Evolutionary conservation across 2,113 vertebrate species (phyloP), one percentile per base, ranked within the genome.

Genomic region (Pardalotus punctatus): DNA sequence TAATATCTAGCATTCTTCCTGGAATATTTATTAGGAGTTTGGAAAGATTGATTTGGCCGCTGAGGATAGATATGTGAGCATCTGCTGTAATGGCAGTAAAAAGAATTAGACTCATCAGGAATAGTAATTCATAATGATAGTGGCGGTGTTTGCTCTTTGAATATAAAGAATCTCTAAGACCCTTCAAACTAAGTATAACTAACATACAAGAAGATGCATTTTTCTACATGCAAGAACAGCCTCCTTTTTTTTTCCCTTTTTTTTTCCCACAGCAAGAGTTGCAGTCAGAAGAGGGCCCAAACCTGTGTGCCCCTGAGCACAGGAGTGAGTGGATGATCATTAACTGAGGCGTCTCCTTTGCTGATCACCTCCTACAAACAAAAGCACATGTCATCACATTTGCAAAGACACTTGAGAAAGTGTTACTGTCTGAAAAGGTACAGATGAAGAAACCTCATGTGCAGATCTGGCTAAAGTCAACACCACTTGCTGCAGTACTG

Each of bases 41-140:
- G 77, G 60, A 33, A 90, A 97, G 97, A 97, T 62, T 80, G 94
- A 97, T 98, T 86, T 95, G 87, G 62, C 94, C 74, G 61, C 54
- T n/a, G 97, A 97, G 96, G 76, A 95, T 66, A 95, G 96, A 97
- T 94, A 96, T 88, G 92, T 54, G 85, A 96, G 94, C 97, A 97
- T 97, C 97, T 97, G 97, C 83, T 97, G n/a, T 94, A 95, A 96
- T 96, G 93, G 94, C 96, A 96, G 77, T 93, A 95, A 96, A 96
- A 98, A 96, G 96, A 97, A 98, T 97, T 97, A 97, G 88, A 95
- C 92, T 97, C 97, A 97, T 98, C 97, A 98, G 79, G 91, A 90
- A 80, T 11, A 93, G 97, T 97, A 97, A 98, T 97, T 97, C 97
- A 97, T 96, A 96, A 97, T 93, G 97, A 98, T 96, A 74, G 90